A percentile compares a stretch with the other conserved stretches of the same genome.
These are phyloP conservation scores for Drosophila chauvacae DNA, from an alignment of 1,140 invertebrate genomes.

Conservation along the genomic window DNA sequence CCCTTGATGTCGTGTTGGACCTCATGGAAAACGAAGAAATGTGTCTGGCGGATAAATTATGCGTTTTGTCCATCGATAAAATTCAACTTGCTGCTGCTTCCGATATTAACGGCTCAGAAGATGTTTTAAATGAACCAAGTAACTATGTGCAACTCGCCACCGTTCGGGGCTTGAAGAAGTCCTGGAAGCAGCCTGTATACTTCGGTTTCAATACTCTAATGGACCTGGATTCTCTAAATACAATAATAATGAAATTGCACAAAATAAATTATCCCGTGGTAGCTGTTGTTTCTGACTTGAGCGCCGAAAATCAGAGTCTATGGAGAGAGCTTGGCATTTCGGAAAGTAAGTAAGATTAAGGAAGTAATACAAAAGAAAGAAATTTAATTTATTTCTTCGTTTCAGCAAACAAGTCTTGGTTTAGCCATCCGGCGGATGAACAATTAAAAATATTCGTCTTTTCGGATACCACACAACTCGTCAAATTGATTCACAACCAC, in stretches of 20 bases:
- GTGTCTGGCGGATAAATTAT: slow-evolving; percentile 17
- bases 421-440: background rate
- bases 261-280: slow-evolving; percentile 9
- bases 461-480: background rate
- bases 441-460: background rate
- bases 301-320: slow-evolving; percentile 13
- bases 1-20: slow-evolving; percentile 9
- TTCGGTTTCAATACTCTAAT: slow-evolving; percentile 21
- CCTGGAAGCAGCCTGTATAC: slow-evolving; percentile 45
- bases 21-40: slow-evolving; percentile 29
- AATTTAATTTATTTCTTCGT: background rate
- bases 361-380: background rate
- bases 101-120: slow-evolving; percentile 15
- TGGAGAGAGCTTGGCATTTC: slow-evolving; percentile 34
- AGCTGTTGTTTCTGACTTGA: slow-evolving; percentile 12
- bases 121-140: slow-evolving; percentile 6
- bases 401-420: slow-evolving; percentile 8
- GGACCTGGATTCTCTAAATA: slow-evolving; percentile 13
- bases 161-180: slow-evolving; percentile 32
- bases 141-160: slow-evolving; percentile 32
- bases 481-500: background rate
- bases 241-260: slow-evolving; percentile 19
- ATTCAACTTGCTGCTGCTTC: slow-evolving; percentile 26
- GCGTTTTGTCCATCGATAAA: slow-evolving; percentile 40
- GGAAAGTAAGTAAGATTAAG: background rate